A percentile compares a stretch with the other conserved stretches of the same genome.
Evolutionary conservation across 2,113 vertebrate genomes (phyloP).

Genomic region (Cebus imitator): DNA sequence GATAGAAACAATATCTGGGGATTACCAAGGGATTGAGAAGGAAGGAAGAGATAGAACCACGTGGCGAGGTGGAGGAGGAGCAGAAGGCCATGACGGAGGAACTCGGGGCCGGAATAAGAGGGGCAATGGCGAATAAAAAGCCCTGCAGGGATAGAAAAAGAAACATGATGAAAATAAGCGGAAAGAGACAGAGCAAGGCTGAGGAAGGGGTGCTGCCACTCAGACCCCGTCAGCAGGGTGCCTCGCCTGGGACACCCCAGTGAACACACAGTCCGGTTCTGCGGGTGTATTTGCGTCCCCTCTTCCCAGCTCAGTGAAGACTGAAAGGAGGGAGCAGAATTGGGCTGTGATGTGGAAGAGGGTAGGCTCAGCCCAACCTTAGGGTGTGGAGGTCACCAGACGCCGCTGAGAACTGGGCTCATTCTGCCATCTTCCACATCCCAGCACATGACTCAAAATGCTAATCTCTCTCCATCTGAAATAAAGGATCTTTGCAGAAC

Average conservation of each 20-base stretch:
- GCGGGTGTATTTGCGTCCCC: background rate
- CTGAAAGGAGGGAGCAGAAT: too few relatives aligned
- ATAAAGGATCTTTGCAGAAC: background rate
- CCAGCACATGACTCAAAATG: too few relatives aligned
- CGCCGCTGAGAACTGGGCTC: background rate
- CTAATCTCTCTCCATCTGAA: background rate
- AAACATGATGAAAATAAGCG: background rate
- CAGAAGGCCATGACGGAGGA: background rate
- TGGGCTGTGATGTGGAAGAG: background rate
- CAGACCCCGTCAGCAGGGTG: background rate
- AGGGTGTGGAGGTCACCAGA: background rate
- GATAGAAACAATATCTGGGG: background rate
- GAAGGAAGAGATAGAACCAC: background rate
- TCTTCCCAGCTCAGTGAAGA: background rate
- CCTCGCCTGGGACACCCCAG: background rate
- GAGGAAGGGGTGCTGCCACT: background rate
- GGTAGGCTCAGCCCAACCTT: too few relatives aligned
- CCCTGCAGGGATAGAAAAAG: background rate
- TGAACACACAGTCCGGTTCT: background rate
- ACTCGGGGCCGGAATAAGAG: background rate
- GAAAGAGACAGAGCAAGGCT: background rate
- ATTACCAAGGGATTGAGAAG: slow-evolving; percentile 23
- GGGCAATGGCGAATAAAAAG: background rate
- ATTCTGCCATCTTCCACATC: background rate
- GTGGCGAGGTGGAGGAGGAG: background rate